These are phyloP conservation scores for Porphyrio hochstetteri DNA, from an alignment of 2,113 vertebrate species.

Conservation along the genomic window DNA sequence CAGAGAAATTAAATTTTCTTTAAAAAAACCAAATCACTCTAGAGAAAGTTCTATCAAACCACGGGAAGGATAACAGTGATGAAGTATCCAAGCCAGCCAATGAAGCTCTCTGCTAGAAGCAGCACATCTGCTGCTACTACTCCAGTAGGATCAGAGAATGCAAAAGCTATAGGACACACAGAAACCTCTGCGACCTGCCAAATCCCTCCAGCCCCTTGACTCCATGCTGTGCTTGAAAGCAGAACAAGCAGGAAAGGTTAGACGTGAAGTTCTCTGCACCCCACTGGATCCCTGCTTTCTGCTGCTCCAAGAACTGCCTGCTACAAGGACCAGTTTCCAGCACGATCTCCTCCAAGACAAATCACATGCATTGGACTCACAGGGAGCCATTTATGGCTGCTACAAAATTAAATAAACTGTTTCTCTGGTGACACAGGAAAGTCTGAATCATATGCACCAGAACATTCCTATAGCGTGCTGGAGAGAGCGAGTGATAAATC, in stretches of 20 bases:
- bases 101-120: neutral
- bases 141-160: neutral
- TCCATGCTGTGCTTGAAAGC: neutral
- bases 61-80: neutral
- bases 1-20: neutral
- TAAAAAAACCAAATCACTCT: neutral
- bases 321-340: neutral
- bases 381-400: neutral
- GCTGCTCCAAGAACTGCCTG: neutral
- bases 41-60: neutral
- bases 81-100: neutral
- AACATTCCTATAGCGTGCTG: neutral
- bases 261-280: neutral
- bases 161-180: neutral
- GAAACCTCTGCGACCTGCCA: neutral
- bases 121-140: neutral
- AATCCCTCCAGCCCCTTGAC: neutral
- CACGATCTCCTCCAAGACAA: neutral
- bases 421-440: neutral
- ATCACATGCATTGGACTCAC: fast-evolving
- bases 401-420: neutral
- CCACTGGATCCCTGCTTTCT: neutral
- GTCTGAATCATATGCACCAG: neutral
- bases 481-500: neutral
- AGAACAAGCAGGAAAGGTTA: neutral